Evolutionary conservation across 2,113 vertebrate species (phyloP), one percentile per base, ranked within the genome.

Genomic region (Redunca redunca): DNA sequence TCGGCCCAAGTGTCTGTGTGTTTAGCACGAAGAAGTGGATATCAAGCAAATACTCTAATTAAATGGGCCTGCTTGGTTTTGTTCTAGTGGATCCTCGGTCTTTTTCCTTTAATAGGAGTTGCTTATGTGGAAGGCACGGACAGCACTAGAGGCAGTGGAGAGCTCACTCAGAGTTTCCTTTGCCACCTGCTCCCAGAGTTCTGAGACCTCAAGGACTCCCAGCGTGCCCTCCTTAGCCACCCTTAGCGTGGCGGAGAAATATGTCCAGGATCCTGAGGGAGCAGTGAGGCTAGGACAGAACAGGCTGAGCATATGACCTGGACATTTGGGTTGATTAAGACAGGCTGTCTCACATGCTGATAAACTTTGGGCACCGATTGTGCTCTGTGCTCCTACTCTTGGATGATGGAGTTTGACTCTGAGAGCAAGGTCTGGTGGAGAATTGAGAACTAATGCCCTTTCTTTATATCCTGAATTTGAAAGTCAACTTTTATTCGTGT

Each of bases 51-150:
- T 98, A 98, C 97, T 98, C 98, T 99, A 99, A 99, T 99, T 99
- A 99, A 99, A 99, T 97, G 98, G 98, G 98, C 98, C 98, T 98
- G 98, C 98, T 99, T 98, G 98, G 98, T 97, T 98, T 98, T 98
- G 97, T 98, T 99, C 98, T 99, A 99, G 98, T 99, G 99, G 98
- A 85, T 98, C 95, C 98, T 99, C 98, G 98, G 98, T 98, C 97
- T 99, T 98, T 98, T 98, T 97, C 98, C 83, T 98, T 98, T 99
- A 99, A 99, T 99, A 99, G 99, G 98, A 98, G 98, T 98, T 98
- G 98, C 98, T 98, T 96, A 83, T 58, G 88, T 98, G 98, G 97
- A 93, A 98, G 98, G 98, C 99, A 99, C 99, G 98, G 97, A 98
- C 95, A 30, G 96, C 98, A 95, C 98, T 97, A 95, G 98, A 97